Conservation (phyloP, 2,113 vertebrate genomes). For the Triplophysa siluroides region DNA sequence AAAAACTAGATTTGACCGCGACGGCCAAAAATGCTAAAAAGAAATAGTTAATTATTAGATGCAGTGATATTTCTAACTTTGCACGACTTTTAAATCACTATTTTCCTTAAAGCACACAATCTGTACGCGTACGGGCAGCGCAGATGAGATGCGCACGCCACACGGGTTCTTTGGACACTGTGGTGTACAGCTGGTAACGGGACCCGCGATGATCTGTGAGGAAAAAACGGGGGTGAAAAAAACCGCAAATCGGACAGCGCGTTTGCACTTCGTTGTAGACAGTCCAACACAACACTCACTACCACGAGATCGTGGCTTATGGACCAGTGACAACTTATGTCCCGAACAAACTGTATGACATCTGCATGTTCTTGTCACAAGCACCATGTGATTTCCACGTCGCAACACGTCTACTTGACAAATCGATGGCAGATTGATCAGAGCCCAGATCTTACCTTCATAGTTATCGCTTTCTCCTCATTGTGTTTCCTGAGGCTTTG, state of each 20-base stretch:
- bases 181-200: slow-evolving; percentile 63
- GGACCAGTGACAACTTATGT: slow-evolving; percentile 3
- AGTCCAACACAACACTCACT: not conserved
- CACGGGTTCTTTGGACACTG: slow-evolving; percentile 71
- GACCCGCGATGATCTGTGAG: slow-evolving; percentile 64
- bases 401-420: not conserved
- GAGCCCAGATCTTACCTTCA: slow-evolving; percentile 66
- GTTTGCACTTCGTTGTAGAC: slow-evolving; percentile 47
- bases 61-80: not conserved
- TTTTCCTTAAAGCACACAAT: not conserved
- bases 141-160: slow-evolving; percentile 67
- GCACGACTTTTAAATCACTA: not conserved
- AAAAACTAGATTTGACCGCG: slow-evolving; percentile 53
- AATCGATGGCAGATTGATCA: not conserved
- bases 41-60: not conserved
- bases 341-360: not conserved
- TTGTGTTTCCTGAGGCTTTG: slow-evolving; percentile 28
- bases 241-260: slow-evolving; percentile 64
- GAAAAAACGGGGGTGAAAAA: slow-evolving; percentile 35
- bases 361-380: not conserved
- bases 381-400: slow-evolving; percentile 2
- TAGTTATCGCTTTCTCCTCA: slow-evolving; percentile 54
- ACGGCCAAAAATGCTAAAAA: slow-evolving; percentile 17
- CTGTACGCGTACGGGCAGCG: slow-evolving; percentile 46
- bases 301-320: not conserved